These are phyloP conservation scores for Eulithis prunata DNA, from an alignment of 2,888 invertebrate species.

Conservation along the genomic window DNA sequence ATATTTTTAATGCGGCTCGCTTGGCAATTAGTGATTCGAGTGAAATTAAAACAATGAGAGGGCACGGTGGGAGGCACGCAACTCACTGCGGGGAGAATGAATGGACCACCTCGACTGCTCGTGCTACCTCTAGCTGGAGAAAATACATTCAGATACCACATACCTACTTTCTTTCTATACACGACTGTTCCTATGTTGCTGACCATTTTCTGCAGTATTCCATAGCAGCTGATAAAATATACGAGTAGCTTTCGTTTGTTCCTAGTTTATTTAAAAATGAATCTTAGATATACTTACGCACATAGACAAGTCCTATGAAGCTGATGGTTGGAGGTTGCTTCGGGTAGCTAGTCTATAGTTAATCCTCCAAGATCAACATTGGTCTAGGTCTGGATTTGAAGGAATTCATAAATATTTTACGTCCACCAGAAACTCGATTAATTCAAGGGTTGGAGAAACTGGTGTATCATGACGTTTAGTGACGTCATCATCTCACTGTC, in stretches of 20 bases:
- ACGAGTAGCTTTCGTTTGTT: too few relatives aligned
- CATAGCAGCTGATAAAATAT: too few relatives aligned
- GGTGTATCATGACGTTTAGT: constrained; percentile 57
- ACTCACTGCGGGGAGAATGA: constrained; percentile 54
- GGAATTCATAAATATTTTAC: not conserved
- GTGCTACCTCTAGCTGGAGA: constrained; percentile 1
- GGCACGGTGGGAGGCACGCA: constrained; percentile 56
- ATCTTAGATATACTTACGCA: too few relatives aligned
- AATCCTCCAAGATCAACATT: too few relatives aligned
- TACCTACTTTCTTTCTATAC: too few relatives aligned
- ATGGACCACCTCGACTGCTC: constrained; percentile 45
- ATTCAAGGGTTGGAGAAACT: constrained; percentile 22
- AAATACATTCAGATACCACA: constrained; percentile 1
- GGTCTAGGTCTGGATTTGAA: too few relatives aligned
- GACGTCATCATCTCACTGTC: constrained; percentile 70
- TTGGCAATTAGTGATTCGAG: constrained; percentile 80
- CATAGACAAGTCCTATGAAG: too few relatives aligned
- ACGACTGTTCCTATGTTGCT: too few relatives aligned
- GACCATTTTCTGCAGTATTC: too few relatives aligned
- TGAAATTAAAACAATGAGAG: constrained; percentile 80
- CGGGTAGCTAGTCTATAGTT: too few relatives aligned
- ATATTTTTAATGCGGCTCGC: constrained; percentile 77
- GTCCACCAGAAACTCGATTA: not conserved
- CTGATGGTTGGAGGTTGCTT: too few relatives aligned
- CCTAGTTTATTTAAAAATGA: too few relatives aligned